phyloP scores from a whole-genome alignment of 1,140 invertebrate species.

The Paraescarpia echinospica region DNA sequence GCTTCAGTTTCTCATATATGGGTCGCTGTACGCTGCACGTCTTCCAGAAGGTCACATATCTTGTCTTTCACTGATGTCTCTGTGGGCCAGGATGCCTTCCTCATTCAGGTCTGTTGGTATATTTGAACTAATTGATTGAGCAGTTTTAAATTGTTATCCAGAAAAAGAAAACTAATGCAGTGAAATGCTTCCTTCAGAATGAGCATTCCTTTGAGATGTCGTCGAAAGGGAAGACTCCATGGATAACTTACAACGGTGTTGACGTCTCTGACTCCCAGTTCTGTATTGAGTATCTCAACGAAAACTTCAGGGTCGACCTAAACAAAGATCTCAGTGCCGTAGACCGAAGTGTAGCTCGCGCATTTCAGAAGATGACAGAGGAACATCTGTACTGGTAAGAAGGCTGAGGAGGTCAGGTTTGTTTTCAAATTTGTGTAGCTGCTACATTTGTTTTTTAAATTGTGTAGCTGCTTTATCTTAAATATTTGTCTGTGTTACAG shows the following conservation, averaged over 20 bases:
- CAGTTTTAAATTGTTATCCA: neutral
- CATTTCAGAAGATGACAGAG: slow-evolving; percentile 54
- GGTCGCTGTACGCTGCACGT: too few relatives aligned
- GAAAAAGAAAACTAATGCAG: neutral
- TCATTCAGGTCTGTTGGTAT: too few relatives aligned
- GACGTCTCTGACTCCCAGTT: slow-evolving; percentile 59
- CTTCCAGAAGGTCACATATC: too few relatives aligned
- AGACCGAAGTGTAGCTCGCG: slow-evolving; percentile 42
- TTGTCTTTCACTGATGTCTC: too few relatives aligned
- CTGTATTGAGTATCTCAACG: slow-evolving; percentile 55
- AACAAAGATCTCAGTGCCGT: slow-evolving; percentile 39
- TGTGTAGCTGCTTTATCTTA: slow-evolving; percentile 6
- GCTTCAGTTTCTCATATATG: too few relatives aligned
- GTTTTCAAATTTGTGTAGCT: neutral
- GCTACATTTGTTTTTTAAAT: slow-evolving; percentile 33
- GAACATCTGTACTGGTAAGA: slow-evolving; percentile 57
- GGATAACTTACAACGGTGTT: slow-evolving; percentile 59
- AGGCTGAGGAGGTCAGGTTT: neutral
- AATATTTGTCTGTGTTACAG: too few relatives aligned
- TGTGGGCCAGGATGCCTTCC: too few relatives aligned
- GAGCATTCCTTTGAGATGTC: slow-evolving; percentile 45
- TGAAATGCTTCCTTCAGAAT: slow-evolving; percentile 37
- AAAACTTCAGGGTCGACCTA: slow-evolving; percentile 42
- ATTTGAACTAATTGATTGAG: neutral
- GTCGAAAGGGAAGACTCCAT: slow-evolving; percentile 55